Evolutionary conservation across 37 sponge, comb jelly and placozoan species (phyloP).

Genomic region (Aphrocallistes beatrix): DNA sequence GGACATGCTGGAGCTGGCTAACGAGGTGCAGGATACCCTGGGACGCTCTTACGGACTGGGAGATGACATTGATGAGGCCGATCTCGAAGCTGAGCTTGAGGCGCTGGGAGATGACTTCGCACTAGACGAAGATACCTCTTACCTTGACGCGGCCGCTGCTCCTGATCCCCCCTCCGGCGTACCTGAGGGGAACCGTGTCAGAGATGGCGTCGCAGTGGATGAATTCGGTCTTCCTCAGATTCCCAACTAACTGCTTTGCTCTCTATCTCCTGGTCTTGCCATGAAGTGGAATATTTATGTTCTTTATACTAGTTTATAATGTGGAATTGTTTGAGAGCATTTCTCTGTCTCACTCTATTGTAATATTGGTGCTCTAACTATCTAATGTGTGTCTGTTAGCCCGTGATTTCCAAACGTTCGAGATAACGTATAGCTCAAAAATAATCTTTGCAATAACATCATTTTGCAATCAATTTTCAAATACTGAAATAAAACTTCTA

Average conservation of each 20-base stretch:
- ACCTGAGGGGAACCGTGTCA: slow-evolving; percentile 36
- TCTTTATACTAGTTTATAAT: background rate
- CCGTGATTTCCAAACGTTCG: no score
- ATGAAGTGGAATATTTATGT: background rate
- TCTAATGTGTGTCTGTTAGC: no score
- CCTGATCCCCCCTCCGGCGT: slow-evolving; percentile 78
- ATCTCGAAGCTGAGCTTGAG: slow-evolving; percentile 94
- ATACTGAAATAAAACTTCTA: background rate
- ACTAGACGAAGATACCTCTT: slow-evolving; percentile 76
- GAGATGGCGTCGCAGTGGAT: slow-evolving; percentile 76
- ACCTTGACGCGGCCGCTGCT: slow-evolving; percentile 59
- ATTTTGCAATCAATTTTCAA: background rate
- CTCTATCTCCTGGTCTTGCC: background rate
- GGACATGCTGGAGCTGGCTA: slow-evolving; percentile 97
- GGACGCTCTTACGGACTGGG: slow-evolving; percentile 88
- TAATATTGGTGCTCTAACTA: no score
- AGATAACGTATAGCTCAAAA: no score
- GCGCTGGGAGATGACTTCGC: slow-evolving; percentile 92
- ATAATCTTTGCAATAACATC: no score
- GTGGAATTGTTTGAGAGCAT: background rate
- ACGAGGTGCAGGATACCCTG: slow-evolving; percentile 81
- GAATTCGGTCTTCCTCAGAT: slow-evolving; percentile 84
- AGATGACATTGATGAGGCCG: slow-evolving; percentile 96
- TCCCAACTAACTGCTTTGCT: background rate
- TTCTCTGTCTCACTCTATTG: background rate